Percentiles rank a stretch among this genome's conserved stretches.
These are phyloP conservation scores for Falco biarmicus DNA, from an alignment of 2,797 vertebrate genomes.

Conservation along the genomic window DNA sequence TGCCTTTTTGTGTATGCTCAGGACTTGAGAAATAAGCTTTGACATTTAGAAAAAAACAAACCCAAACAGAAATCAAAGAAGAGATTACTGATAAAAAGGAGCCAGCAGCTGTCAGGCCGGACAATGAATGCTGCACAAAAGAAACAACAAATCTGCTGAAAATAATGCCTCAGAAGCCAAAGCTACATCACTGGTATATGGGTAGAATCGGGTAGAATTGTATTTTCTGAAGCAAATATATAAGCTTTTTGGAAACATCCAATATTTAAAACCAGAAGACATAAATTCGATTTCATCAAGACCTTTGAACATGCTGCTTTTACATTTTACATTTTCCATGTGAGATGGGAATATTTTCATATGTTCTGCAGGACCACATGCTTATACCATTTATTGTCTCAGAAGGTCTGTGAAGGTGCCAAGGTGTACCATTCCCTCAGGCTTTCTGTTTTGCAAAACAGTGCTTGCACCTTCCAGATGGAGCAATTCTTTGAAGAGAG, in stretches of 20 bases:
- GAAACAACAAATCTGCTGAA: not conserved
- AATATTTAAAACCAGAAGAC: not conserved
- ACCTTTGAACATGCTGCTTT: not conserved
- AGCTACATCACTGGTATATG: not conserved
- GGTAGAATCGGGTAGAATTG: not conserved
- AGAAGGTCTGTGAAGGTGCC: not conserved
- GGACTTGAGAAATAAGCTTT: not conserved
- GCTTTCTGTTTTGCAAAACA: not conserved
- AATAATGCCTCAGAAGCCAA: not conserved
- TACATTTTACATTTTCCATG: not conserved
- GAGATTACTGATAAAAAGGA: not conserved
- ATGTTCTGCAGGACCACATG: not conserved
- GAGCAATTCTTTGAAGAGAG: not conserved
- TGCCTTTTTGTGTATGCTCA: not conserved
- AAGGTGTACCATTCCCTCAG: rapidly evolving
- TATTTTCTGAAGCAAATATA: not conserved
- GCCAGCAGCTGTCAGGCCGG: not conserved
- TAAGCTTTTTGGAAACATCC: not conserved
- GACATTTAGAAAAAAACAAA: not conserved
- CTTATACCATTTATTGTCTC: not conserved
- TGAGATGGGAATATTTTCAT: not conserved
- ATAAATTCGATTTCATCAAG: not conserved
- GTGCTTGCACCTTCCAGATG: not conserved
- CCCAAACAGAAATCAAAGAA: not conserved
- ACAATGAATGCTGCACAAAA: not conserved